Percentiles rank a stretch among this genome's conserved stretches.
These are phyloP conservation scores for Pseudochirops corinnae DNA, from an alignment of 2,797 vertebrate species.

Conservation along the genomic window DNA sequence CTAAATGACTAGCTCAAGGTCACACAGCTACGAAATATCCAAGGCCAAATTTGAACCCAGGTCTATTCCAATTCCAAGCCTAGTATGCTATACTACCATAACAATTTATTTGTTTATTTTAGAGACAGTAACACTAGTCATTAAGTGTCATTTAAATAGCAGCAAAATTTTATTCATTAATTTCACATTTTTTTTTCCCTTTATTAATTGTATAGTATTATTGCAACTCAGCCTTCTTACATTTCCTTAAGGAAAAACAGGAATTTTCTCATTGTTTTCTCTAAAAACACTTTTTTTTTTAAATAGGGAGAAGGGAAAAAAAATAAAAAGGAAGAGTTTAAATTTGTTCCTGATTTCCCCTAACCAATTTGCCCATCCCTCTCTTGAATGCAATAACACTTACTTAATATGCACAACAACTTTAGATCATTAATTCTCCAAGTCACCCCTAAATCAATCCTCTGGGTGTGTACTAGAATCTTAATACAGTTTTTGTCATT, in stretches of 20 bases:
- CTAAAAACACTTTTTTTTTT: neutral
- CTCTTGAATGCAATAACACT: slow-evolving; percentile 57
- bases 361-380: slow-evolving; percentile 44
- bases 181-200: neutral
- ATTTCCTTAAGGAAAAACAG: neutral
- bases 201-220: neutral
- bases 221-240: neutral
- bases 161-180: neutral
- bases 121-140: neutral
- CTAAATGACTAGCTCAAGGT: neutral
- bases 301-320: slow-evolving; percentile 39
- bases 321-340: slow-evolving; percentile 31
- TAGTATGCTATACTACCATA: neutral
- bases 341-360: slow-evolving; percentile 29
- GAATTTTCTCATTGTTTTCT: slow-evolving; percentile 19
- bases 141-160: neutral
- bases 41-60: neutral
- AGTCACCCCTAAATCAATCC: slow-evolving; percentile 77
- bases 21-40: neutral
- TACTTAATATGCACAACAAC: slow-evolving; percentile 80
- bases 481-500: slow-evolving; percentile 78
- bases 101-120: neutral
- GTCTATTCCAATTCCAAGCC: neutral
- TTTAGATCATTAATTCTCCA: slow-evolving; percentile 81
- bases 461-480: slow-evolving; percentile 77